Base-by-base conservation (phyloP, 92 coral and sea anemone genomes). In the Parazoanthus swiftii region DNA sequence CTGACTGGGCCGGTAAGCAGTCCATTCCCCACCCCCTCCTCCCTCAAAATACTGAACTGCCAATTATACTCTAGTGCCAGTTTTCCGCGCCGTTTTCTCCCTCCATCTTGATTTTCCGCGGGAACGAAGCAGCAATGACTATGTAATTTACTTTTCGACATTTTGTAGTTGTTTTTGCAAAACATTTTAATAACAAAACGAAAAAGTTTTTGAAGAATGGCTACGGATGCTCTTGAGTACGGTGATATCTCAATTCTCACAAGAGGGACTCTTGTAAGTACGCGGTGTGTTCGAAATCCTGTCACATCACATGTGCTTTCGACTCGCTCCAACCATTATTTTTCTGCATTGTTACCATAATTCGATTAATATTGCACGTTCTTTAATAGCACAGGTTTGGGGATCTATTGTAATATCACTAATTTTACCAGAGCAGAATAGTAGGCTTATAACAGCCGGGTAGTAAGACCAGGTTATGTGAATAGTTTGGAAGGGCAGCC, bases 261-360 rank as follows among this genome's bases (percentile, higher is more conserved):
- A 50, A 88, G 99, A 77, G 99, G 98, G 66, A 91, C 97, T 79
- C 74, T 97, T 90, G 99, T 97, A 89, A 95, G 99, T 88, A 59
- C 16, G 59, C 50, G 37, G 54, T 16, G 54, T 29, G 54, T 44
- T 48, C 43, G 59, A 85, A 1, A 38, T 6, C 46, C 2, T 25
- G 85, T 16, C 44, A 11, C 7, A 8, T 50, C n/a, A 50, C 82
- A 73, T 77, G 70, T 76, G 74, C 46, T 66, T 20, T 14, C 70
- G 75, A 44, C 79, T 8, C 59, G 48, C 33, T 78, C 73, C 18
- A 63, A 63, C 7, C 51, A 48, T 48, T 29, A 29, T 29, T 29
- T 48, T 48, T 13, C 51, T 13, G 18, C 59, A 15, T 14, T 54
- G 59, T 13, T 54, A 11, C 59, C 2, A 14, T 13, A 54, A 54